These are phyloP conservation scores for Haliaeetus leucogaster DNA, from an alignment of 2,113 vertebrate genomes.

Conservation along the genomic window DNA sequence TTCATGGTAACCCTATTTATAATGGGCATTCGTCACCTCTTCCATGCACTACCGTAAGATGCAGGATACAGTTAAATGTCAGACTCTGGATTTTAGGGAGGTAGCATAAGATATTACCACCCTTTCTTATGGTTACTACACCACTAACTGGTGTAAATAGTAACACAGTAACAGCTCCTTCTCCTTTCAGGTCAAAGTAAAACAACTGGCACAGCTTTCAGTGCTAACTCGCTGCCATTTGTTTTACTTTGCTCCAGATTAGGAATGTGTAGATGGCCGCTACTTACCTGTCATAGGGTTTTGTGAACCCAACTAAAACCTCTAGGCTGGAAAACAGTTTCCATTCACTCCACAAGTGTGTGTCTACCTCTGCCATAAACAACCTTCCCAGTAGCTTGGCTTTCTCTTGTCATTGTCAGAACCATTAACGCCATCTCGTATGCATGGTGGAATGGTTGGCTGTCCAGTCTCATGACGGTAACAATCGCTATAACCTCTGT, in stretches of 20 bases:
- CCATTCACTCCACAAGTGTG: rapidly evolving
- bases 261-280: background rate
- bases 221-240: background rate
- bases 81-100: background rate
- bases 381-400: background rate
- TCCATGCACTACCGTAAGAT: background rate
- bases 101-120: background rate
- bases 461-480: background rate
- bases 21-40: background rate
- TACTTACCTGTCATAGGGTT: background rate
- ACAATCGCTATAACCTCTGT: background rate
- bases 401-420: background rate
- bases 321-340: background rate
- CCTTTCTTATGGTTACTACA: background rate
- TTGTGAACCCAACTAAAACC: background rate
- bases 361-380: background rate
- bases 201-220: background rate
- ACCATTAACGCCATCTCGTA: rapidly evolving
- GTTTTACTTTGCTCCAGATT: background rate
- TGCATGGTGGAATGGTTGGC: background rate
- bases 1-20: background rate
- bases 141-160: background rate
- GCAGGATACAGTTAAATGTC: background rate
- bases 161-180: background rate
- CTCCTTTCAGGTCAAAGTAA: background rate